Evolutionary conservation across 2,888 invertebrate genomes (phyloP).

Genomic region (Drosophila paucipuncta): DNA sequence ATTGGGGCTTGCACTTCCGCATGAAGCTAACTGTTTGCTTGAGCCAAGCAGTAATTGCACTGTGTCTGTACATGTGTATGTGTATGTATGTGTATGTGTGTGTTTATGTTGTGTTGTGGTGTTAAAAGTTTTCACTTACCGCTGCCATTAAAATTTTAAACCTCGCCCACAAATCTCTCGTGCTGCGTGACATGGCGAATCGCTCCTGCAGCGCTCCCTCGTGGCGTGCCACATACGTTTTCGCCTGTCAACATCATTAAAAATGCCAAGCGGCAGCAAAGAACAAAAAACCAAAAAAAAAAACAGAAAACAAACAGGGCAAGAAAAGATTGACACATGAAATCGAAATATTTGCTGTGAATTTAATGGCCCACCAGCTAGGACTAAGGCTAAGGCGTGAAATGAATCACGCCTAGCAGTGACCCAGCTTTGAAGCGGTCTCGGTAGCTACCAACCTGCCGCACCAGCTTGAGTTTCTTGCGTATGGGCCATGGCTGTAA

Average conservation of each 20-base stretch:
- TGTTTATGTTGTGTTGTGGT: conserved; percentile 13
- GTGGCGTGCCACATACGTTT: conserved; percentile 94
- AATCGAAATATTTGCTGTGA: conserved; percentile 70
- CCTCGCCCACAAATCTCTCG: conserved; percentile 93
- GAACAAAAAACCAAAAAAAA: conserved; percentile 1
- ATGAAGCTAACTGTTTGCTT: conserved; percentile 9
- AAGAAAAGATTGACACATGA: conserved; percentile 55
- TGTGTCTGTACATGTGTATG: conserved; percentile 2
- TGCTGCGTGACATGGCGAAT: conserved; percentile 94
- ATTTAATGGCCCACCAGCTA: conserved; percentile 59
- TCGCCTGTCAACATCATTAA: conserved; percentile 87
- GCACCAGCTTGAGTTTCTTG: conserved; percentile 92
- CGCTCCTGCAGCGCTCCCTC: conserved; percentile 96
- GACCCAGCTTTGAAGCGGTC: conserved; percentile 1
- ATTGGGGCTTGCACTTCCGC: conserved; percentile 17
- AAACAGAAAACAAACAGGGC: conserved; percentile 27
- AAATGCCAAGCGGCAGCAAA: conserved; percentile 44
- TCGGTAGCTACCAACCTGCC: conserved; percentile 86
- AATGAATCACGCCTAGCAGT: conserved; percentile 54
- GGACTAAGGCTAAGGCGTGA: conserved; percentile 54
- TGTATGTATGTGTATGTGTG: conserved; percentile 1
- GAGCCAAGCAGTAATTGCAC: conserved; percentile 27
- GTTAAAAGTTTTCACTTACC: conserved; percentile 87
- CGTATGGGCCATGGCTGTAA: conserved; percentile 94
- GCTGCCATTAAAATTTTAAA: conserved; percentile 92